Evolutionary conservation across 2,797 vertebrate species (phyloP), one percentile per base, ranked within the genome.

Genomic region (Sternarchorhynchus goeldii): DNA sequence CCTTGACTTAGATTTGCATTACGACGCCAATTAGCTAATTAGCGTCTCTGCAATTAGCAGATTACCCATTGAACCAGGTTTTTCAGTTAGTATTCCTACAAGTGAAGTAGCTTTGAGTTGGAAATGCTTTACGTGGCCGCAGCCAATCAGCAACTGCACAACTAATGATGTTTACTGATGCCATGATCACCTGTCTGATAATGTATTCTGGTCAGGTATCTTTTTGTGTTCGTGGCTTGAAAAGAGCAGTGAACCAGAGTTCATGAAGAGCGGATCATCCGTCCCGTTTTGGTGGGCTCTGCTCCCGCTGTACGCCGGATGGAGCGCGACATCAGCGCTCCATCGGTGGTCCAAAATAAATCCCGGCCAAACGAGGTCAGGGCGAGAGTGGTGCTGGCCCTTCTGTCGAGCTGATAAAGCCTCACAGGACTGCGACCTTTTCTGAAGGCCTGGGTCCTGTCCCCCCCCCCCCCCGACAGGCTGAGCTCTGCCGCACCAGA

Each of bases 361-460:
- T 72, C 84, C 62, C 84, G 85, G 82, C 59, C 72, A 74, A 84
- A 77, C 79, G 29, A 81, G 77, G 53, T 79, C 78, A 31, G 64
- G 55, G 62, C 45, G 50, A 66, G 75, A 62, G 78, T 60, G 50
- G 76, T 59, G 57, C 62, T 4, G 31, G 73, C 55, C 21, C 29
- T 31, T 80, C 34, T 78, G 25, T 64, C 31, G 45, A 62, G 4
- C 58, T 67, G 65, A 60, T 39, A 32, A 34, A 20, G 75, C 56
- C 53, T 10, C 45, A 2, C 12, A 14, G 45, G 45, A 10, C 45
- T 12, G 45, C 45, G 12, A 50, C 45, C 45, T 50, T 50, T 50
- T 14, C 45, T 50, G 45, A 2, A 12, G 45, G 45, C 45, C 12
- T 50, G 45, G 45, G 45, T 50, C 10, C 2, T 12, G 10, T 10